Conservation (phyloP, 2,888 invertebrate species). For the Halictus ligatus region DNA sequence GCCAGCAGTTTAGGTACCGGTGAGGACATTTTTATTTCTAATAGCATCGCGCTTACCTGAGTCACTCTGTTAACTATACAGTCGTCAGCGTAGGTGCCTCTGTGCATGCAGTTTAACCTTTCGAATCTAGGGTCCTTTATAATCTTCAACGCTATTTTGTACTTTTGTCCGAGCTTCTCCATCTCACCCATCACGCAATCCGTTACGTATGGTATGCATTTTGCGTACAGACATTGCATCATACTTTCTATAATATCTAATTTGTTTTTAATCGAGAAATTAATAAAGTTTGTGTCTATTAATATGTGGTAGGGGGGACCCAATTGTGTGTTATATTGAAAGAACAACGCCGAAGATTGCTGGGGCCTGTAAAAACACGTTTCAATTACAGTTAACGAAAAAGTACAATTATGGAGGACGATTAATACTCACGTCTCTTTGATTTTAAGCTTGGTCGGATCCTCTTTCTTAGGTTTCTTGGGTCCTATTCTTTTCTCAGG, state of each 20-base stretch:
- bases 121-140: slow-evolving; percentile 98
- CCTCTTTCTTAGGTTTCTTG: slow-evolving; percentile 89
- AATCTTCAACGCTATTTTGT: slow-evolving; percentile 96
- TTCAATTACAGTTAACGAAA: not conserved
- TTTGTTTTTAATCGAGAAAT: slow-evolving; percentile 99
- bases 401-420: not conserved
- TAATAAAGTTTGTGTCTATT: slow-evolving; percentile 99
- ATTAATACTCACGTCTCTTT: slow-evolving; percentile 88
- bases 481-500: slow-evolving; percentile 88
- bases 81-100: slow-evolving; percentile 99
- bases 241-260: slow-evolving; percentile 98
- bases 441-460: slow-evolving; percentile 91
- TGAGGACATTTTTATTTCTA: not conserved
- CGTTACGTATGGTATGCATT: slow-evolving; percentile 98
- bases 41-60: slow-evolving; percentile 85
- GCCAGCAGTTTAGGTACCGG: not conserved
- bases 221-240: slow-evolving; percentile 99
- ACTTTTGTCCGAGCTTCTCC: slow-evolving; percentile 98
- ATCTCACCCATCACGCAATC: slow-evolving; percentile 99
- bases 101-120: slow-evolving; percentile 96
- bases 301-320: slow-evolving; percentile 99
- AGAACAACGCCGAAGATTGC: slow-evolving; percentile 96
- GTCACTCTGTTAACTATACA: slow-evolving; percentile 98
- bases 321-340: slow-evolving; percentile 98
- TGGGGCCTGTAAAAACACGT: slow-evolving; percentile 86